Evolutionary conservation across 2,113 vertebrate species (phyloP), one percentile per base, ranked within the genome.

Genomic region (Chaetorhynchus papuensis): DNA sequence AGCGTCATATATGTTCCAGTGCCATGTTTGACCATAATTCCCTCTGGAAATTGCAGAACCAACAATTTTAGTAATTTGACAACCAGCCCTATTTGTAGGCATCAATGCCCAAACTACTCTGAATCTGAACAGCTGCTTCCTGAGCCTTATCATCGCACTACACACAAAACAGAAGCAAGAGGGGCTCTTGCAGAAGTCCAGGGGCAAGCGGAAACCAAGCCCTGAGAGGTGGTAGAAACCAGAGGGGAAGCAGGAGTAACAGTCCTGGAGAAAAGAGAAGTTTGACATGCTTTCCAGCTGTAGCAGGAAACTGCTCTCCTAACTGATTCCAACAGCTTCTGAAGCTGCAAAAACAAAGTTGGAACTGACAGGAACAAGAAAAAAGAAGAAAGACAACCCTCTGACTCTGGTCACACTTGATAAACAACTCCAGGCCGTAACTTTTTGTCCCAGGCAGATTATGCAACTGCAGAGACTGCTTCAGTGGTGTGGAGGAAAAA

Each of bases 101-200:
- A 74, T 52, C 76, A 33, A 20, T 66, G 69, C 47, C 71, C 86
- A 68, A 83, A 30, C 27, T 54, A 28, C 28, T 95, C 65, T 71
- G 66, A 88, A 97, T 72, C 56, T 41, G 50, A 89, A 64, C 92
- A 74, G 64, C 70, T 93, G 80, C 59, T 89, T 94, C 80, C 84
- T 97, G 63, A 76, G 28, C 30, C 35, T 96, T 72, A 70, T 71
- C 75, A 56, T 54, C 3, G 0, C n/a, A 65, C 12, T n/a, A 57
- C 31, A 77, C 33, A n/a, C 23, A 35, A 80, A 76, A 93, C 47
- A 88, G 56, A 94, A 90, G 61, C 2, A 15, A 96, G 83, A 94
- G n/a, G 5, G 24, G 35, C 15, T 85, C 33, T 74, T 82, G 91
- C 78, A 92, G 76, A 92, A 93, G 42, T 33, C 59, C 63, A 83